Percentiles rank a stretch among this genome's conserved stretches.
phyloP scores from a whole-genome alignment of 2,888 invertebrate species.

The Phania funesta region DNA sequence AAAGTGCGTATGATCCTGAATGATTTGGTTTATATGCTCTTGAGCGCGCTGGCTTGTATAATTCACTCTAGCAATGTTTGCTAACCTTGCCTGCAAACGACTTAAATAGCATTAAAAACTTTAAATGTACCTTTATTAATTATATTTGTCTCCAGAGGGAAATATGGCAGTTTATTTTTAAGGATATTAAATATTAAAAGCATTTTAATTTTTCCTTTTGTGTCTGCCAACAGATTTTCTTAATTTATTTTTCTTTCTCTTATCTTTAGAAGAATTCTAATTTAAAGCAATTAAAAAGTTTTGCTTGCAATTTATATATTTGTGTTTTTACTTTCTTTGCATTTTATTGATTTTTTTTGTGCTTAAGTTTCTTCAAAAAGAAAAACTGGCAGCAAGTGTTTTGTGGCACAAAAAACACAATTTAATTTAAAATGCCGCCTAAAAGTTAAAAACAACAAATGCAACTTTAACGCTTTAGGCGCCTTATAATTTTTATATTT shows the following conservation, averaged over 20 bases:
- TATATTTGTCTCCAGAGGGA: too few relatives aligned
- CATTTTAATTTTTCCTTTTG: not conserved
- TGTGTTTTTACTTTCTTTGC: not conserved
- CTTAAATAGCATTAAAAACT: too few relatives aligned
- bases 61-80: too few relatives aligned
- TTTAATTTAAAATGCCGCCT: not conserved
- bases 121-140: too few relatives aligned
- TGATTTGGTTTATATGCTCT: too few relatives aligned
- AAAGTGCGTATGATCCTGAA: too few relatives aligned
- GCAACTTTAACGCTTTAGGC: not conserved
- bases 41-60: too few relatives aligned
- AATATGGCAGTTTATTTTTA: too few relatives aligned
- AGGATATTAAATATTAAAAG: not conserved
- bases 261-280: not conserved
- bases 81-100: too few relatives aligned
- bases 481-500: not conserved
- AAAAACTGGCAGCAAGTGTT: constrained; percentile 20
- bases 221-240: not conserved
- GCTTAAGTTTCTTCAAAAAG: not conserved
- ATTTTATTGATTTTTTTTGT: constrained; percentile 26
- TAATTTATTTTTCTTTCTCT: not conserved
- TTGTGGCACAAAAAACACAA: not conserved
- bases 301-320: not conserved
- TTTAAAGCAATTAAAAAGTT: constrained; percentile 41
- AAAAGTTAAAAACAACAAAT: not conserved